A percentile compares a stretch with the other conserved stretches of the same genome.
Evolutionary conservation across 2,113 vertebrate genomes (phyloP).

Genomic region (Sisor rabdophorus): DNA sequence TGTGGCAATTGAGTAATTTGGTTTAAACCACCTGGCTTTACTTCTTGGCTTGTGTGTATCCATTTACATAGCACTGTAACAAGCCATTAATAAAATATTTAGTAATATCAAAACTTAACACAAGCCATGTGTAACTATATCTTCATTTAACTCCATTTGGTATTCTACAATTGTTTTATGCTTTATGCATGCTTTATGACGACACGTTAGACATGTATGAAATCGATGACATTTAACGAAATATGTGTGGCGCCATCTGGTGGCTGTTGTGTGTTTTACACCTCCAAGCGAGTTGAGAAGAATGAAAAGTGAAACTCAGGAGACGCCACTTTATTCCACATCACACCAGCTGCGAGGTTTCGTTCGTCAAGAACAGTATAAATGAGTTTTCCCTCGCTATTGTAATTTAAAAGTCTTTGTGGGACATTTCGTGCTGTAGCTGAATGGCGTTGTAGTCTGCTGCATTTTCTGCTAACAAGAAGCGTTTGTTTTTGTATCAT

Average conservation of each 20-base stretch:
- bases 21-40: neutral
- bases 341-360: neutral
- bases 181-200: neutral
- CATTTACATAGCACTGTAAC: neutral
- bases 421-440: neutral
- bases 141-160: neutral
- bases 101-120: neutral
- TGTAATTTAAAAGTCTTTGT: neutral
- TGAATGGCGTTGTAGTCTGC: neutral
- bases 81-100: conserved; percentile 19
- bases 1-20: neutral
- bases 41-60: neutral
- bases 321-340: neutral
- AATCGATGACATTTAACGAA: neutral
- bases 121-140: neutral
- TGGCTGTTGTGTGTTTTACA: neutral
- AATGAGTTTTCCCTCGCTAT: neutral
- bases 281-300: neutral
- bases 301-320: conserved; percentile 68
- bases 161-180: neutral
- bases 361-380: neutral
- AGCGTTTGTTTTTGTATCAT: neutral
- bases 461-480: neutral
- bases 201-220: neutral
- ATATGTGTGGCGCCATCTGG: neutral